Evolutionary conservation across 2,888 invertebrate genomes (phyloP), one percentile per base, ranked within the genome.

Genomic region (Caenorhabditis zanzibari): DNA sequence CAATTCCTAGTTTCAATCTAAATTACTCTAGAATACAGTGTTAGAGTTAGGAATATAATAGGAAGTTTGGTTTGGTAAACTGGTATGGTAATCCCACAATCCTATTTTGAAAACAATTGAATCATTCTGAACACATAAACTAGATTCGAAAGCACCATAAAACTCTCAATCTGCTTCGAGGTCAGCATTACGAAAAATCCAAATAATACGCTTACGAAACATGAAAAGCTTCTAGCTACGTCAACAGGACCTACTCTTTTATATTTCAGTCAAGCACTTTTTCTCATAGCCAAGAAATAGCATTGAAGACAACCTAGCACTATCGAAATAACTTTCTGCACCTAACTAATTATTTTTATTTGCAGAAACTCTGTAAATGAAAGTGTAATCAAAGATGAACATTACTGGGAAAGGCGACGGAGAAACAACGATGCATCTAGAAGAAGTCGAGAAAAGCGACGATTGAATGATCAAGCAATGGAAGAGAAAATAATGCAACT

Each of bases 381-480:
- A 56, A 84, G 68, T 66, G 81, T 85, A 28, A 81, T 86, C 38
- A 88, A 88, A 73, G 86, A 88, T 72, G 88, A 88, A 66, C 82
- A 81, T 47, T 88, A 88, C 73, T 88, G 98, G 98, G 97, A 97
- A 93, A 56, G 87, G 26, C 59, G 87, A 24, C 63, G 85, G 73
- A 77, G 86, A 44, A 87, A 87, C 61, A 87, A 87, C 58, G 87
- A 87, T 61, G 87, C 87, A 32, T 87, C 87, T 26, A 72, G 81
- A 38, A 56, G 86, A 59, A 85, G 85, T 52, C 69, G 87, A 19
- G 87, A 87, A 41, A 95, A 97, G 77, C 94, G 98, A 77, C 94
- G 97, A 85, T 95, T 97, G 81, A 98, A 98, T 93, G 98, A 98
- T 93, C 97, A 97, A 93, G 96, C 97, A 1, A 94, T 98, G 82